Conservation (phyloP, 2,113 vertebrate genomes). For the Nibea albiflora region DNA sequence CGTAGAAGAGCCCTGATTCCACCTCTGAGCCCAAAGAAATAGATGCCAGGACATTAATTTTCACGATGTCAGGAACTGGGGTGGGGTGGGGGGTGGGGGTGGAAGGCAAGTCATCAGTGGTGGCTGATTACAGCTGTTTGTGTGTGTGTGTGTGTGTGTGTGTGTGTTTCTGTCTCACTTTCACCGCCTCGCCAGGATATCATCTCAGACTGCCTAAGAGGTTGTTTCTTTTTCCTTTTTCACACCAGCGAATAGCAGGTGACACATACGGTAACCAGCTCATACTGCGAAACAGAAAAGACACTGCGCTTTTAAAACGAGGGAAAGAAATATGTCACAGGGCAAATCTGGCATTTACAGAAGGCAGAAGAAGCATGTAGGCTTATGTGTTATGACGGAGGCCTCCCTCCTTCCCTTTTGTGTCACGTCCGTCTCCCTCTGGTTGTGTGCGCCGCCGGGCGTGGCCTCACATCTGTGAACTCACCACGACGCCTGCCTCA, state of each 20-base stretch:
- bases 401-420: too few relatives aligned
- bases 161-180: slow-evolving; percentile 36
- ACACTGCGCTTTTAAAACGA: not conserved
- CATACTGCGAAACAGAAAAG: not conserved
- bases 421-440: too few relatives aligned
- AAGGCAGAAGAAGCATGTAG: too few relatives aligned
- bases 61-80: slow-evolving; percentile 44
- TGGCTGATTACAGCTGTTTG: slow-evolving; percentile 60
- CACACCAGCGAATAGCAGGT: not conserved
- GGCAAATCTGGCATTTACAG: not conserved
- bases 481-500: too few relatives aligned
- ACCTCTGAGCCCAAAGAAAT: slow-evolving; percentile 56
- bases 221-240: slow-evolving; percentile 32
- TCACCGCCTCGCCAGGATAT: not conserved
- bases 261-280: not conserved
- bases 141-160: slow-evolving; percentile 11
- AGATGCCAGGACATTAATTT: slow-evolving; percentile 58
- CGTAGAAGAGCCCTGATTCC: slow-evolving; percentile 40
- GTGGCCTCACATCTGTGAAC: too few relatives aligned
- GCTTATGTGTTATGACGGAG: too few relatives aligned
- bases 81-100: not conserved
- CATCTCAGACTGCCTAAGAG: slow-evolving; percentile 17
- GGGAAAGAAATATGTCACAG: not conserved
- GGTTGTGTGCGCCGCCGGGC: too few relatives aligned
- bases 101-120: slow-evolving; percentile 53